A percentile compares a stretch with the other conserved stretches of the same genome.
These are phyloP conservation scores for Steatornis caripensis DNA, from an alignment of 2,113 vertebrate species.

Conservation along the genomic window DNA sequence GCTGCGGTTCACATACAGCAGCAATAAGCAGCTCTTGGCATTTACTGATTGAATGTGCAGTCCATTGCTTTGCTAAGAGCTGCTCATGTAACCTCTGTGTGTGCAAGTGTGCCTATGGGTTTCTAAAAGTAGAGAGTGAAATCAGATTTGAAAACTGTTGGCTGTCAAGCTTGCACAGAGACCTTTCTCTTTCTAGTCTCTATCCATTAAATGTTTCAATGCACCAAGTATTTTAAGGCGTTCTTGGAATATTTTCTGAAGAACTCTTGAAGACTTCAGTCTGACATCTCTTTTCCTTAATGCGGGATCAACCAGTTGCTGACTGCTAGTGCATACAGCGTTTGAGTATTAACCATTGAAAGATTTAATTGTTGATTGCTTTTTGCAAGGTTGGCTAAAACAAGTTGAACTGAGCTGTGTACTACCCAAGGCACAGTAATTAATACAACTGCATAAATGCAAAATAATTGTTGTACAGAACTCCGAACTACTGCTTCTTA, in stretches of 20 bases:
- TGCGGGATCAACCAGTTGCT: background rate
- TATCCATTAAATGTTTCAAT: background rate
- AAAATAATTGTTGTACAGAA: background rate
- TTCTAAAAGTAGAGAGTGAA: background rate
- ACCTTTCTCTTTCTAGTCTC: background rate
- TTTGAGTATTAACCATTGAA: background rate
- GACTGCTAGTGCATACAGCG: background rate
- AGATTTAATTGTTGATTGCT: background rate
- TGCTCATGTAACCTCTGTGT: fast-evolving
- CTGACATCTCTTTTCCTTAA: background rate
- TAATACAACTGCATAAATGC: background rate
- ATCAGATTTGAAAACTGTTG: background rate
- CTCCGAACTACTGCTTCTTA: background rate
- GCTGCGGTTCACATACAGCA: background rate
- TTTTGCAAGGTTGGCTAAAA: background rate
- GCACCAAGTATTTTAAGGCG: background rate
- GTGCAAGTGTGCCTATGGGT: background rate
- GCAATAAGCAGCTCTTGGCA: background rate
- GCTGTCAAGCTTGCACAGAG: background rate
- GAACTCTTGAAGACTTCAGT: background rate
- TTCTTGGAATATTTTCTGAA: background rate
- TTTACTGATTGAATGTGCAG: background rate
- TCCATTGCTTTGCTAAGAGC: background rate
- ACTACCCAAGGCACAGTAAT: background rate
- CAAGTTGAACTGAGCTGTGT: background rate